These are phyloP conservation scores for Sarcophaga subvicina DNA, from an alignment of 2,888 invertebrate species.

Conservation along the genomic window DNA sequence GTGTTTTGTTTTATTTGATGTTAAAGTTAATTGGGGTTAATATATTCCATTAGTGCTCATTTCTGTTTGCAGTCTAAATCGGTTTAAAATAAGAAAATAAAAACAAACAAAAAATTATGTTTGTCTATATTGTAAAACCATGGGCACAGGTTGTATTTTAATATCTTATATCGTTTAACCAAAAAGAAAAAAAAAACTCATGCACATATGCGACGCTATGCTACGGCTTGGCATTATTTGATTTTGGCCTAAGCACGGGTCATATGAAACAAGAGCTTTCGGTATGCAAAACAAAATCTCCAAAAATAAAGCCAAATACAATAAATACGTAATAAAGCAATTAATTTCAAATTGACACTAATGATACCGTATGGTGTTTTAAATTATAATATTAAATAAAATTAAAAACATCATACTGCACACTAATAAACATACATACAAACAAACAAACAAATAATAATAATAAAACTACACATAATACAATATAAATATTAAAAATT, in stretches of 20 bases:
- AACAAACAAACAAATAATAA: background rate
- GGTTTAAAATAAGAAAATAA: background rate
- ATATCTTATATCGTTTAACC: background rate
- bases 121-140: conserved; percentile 9
- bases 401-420: conserved; percentile 1
- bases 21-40: conserved; percentile 67
- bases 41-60: conserved; percentile 63
- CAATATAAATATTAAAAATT: background rate
- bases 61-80: conserved; percentile 10
- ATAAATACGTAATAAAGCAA: conserved; percentile 32
- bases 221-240: background rate
- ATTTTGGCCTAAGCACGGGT: conserved; percentile 44
- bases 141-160: conserved; percentile 22
- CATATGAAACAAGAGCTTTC: conserved; percentile 12
- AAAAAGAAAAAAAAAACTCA: background rate
- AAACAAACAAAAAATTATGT: background rate
- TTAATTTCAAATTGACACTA: conserved; percentile 55
- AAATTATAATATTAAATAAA: conserved; percentile 44
- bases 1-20: conserved; percentile 41
- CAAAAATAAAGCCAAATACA: background rate
- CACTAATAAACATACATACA: background rate
- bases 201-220: too few species aligned
- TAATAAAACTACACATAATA: background rate
- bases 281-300: background rate
- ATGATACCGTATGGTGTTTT: conserved; percentile 39